Base-by-base conservation (phyloP, 2,888 invertebrate species). In the Hemithea aestivaria region DNA sequence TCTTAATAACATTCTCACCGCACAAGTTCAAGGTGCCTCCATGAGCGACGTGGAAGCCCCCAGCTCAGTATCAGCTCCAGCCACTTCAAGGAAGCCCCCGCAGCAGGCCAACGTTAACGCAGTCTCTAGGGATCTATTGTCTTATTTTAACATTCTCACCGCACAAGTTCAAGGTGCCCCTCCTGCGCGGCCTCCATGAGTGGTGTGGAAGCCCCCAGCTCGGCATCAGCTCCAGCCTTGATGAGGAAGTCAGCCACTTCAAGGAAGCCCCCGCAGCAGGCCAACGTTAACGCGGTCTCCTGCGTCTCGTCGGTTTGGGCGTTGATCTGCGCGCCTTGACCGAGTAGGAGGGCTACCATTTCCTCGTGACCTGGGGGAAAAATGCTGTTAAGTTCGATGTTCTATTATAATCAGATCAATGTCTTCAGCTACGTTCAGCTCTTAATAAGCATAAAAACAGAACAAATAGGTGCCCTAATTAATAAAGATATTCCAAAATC, bases 171-270 rank as follows among this genome's bases (percentile, higher is more conserved):
- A 10, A 97, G 88, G 69, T 98, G 98, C 7, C 98, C 99, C 77
- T 99, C 99, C 80, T 99, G 99, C 2, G 98, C 94, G 25, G 99
- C 98, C 5, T 99, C 99, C 97, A 99, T 99, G 3, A 99, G 89
- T 0, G 99, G 98, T 7, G 98, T 98, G 37, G 97, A 97, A 8
- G 96, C 96, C 91, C 96, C 99, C 24, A 97, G 88, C 76, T 98
- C 98, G 32, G 97, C 91, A 72, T 98, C 96, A 2, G 98, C 98
- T 26, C 97, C 98, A 31, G 96, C 95, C 75, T 96, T 96, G 58
- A 98, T 94, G 34, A 99, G 91, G 81, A 97, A 96, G 75, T 98
- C 97, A 0, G 97, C 96, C 30, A 88, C 88, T 73, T 98, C 98
- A 27, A 96, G 91, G 79, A 98, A 98, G 53, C 97, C 97, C 11